A percentile compares a stretch with the other conserved stretches of the same genome.
Evolutionary conservation across 2,113 vertebrate genomes (phyloP).

Genomic region (cattle (Bos taurus)): DNA sequence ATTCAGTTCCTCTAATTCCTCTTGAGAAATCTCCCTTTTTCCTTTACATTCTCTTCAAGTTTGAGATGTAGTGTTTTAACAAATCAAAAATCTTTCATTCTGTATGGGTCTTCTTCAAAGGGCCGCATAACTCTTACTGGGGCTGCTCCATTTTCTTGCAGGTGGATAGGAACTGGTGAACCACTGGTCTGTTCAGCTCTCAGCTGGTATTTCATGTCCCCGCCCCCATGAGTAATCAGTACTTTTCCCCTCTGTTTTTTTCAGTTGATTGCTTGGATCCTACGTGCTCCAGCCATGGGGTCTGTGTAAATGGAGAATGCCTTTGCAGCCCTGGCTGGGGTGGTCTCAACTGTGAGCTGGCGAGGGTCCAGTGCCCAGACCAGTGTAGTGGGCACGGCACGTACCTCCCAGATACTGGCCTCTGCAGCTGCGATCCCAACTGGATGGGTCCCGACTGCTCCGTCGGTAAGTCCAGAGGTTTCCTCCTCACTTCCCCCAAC

Average conservation of each 20-base stretch:
- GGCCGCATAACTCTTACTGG: neutral
- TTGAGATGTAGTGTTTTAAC: neutral
- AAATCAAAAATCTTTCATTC: neutral
- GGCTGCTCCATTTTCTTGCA: neutral
- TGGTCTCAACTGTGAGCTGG: constrained; percentile 94
- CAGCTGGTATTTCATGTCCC: accelerated
- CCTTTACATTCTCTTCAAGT: neutral
- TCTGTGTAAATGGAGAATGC: constrained; percentile 96
- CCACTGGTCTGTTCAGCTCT: accelerated
- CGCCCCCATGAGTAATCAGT: neutral
- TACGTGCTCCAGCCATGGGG: constrained; percentile 94
- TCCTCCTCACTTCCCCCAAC: accelerated
- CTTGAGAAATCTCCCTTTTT: neutral
- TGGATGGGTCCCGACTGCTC: constrained; percentile 99
- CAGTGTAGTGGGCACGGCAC: constrained; percentile 97
- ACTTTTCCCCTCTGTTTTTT: neutral
- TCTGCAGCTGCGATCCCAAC: constrained; percentile 97
- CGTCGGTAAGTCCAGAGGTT: constrained; percentile 84
- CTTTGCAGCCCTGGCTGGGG: constrained; percentile 98
- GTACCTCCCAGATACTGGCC: constrained; percentile 93
- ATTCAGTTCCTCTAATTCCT: neutral
- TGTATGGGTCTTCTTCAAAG: constrained; percentile 12
- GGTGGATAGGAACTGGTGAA: accelerated
- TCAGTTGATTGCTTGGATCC: constrained; percentile 97
- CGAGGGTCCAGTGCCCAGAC: constrained; percentile 94